Evolutionary conservation across 1,140 invertebrate genomes (phyloP).

Genomic region (Diprion similis): DNA sequence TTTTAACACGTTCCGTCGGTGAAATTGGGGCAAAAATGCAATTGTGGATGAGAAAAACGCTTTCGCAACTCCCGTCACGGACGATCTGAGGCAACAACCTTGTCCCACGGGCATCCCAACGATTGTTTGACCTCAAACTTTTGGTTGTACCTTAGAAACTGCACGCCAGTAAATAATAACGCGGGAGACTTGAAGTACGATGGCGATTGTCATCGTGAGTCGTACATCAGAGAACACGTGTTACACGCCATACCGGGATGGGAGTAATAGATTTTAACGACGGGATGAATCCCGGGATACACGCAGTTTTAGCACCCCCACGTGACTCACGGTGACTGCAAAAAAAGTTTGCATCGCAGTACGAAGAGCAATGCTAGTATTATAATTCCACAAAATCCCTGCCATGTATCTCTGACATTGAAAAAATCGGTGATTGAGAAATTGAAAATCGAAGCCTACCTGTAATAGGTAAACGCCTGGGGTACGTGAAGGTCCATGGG

Average conservation of each 20-base stretch:
- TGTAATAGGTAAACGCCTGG: slow-evolving; percentile 87
- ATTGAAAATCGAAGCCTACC: slow-evolving; percentile 61
- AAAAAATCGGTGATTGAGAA: no score
- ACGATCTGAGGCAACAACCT: not conserved
- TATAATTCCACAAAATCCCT: no score
- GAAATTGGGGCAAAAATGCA: not conserved
- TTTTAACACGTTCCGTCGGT: not conserved
- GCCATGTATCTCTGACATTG: no score
- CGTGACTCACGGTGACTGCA: not conserved
- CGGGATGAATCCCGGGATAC: not conserved
- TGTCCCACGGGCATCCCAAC: not conserved
- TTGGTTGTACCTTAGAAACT: not conserved
- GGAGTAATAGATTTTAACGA: not conserved
- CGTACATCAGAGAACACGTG: not conserved
- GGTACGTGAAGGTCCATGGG: slow-evolving; percentile 87
- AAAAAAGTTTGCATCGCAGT: not conserved
- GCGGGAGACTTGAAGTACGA: not conserved
- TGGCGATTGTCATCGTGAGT: not conserved
- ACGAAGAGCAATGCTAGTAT: not conserved
- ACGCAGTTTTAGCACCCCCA: not conserved
- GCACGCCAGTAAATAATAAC: not conserved
- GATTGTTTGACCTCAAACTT: not conserved
- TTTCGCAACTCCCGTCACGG: not conserved
- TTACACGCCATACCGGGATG: not conserved
- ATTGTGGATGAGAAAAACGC: not conserved